These are phyloP conservation scores for Hippocampus mohnikei DNA, from an alignment of 2,113 vertebrate species.

Conservation along the genomic window DNA sequence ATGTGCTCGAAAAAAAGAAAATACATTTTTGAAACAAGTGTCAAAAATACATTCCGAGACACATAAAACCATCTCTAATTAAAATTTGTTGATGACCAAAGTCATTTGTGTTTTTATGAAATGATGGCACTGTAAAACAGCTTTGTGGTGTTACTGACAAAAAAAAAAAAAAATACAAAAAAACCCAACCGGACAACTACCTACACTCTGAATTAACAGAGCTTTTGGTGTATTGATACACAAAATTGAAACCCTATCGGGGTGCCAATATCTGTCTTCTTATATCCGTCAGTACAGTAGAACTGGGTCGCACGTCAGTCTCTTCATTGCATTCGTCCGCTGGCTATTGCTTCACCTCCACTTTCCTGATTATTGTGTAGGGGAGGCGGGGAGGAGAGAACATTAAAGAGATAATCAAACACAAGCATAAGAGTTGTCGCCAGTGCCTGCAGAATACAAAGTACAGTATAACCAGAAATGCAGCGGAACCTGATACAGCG, in stretches of 20 bases:
- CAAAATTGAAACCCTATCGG: conserved; percentile 9
- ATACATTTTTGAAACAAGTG: too few species aligned
- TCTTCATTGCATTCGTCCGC: conserved; percentile 10
- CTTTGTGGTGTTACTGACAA: neutral
- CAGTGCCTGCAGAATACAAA: conserved; percentile 65
- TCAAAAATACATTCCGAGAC: too few species aligned
- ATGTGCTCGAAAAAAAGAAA: too few species aligned
- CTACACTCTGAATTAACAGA: neutral
- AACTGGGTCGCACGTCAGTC: conserved; percentile 31
- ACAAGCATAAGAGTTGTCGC: conserved; percentile 56
- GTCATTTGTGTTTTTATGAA: neutral
- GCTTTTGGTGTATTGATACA: conserved; percentile 11
- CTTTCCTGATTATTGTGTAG: conserved; percentile 19
- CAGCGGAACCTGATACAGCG: conserved; percentile 52
- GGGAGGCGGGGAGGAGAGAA: conserved; percentile 35
- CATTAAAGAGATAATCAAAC: conserved; percentile 67
- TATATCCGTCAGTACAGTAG: conserved; percentile 33
- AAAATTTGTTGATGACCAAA: too few species aligned
- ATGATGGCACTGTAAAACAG: neutral
- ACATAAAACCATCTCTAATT: too few species aligned
- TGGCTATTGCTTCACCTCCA: conserved; percentile 32
- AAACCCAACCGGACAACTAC: neutral
- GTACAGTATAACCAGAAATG: conserved; percentile 62
- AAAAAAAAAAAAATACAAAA: neutral
- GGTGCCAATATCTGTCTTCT: conserved; percentile 27